A percentile compares a stretch with the other conserved stretches of the same genome.
These are phyloP conservation scores for Drosophila lowei DNA, from an alignment of 1,140 invertebrate species.

Conservation along the genomic window DNA sequence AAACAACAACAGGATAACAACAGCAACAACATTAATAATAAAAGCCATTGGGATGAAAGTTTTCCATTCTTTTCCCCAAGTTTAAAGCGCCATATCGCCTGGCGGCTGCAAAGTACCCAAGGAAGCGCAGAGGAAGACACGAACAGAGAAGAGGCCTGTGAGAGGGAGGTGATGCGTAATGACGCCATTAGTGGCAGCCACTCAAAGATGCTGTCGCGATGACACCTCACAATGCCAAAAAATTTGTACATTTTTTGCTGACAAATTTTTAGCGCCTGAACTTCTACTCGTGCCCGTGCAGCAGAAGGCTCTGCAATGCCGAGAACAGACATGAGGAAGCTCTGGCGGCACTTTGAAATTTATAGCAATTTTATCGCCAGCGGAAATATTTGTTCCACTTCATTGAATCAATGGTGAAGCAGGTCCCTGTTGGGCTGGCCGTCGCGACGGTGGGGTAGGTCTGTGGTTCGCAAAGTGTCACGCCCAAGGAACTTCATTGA, in stretches of 20 bases:
- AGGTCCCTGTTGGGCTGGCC: slow-evolving; percentile 15
- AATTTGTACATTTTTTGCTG: slow-evolving; percentile 28
- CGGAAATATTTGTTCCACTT: slow-evolving; percentile 78
- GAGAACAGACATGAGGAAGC: slow-evolving; percentile 30
- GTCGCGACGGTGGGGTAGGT: neutral
- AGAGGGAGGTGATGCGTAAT: slow-evolving; percentile 59
- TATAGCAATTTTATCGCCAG: slow-evolving; percentile 75
- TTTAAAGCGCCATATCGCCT: slow-evolving; percentile 57
- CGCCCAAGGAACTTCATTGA: slow-evolving; percentile 72
- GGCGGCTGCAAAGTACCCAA: neutral
- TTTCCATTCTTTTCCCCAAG: slow-evolving; percentile 52
- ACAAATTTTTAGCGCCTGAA: slow-evolving; percentile 45
- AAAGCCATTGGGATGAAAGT: slow-evolving; percentile 69
- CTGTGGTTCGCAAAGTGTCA: slow-evolving; percentile 54
- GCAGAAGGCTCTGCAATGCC: slow-evolving; percentile 28
- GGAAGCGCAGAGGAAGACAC: slow-evolving; percentile 8
- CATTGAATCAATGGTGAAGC: slow-evolving; percentile 50
- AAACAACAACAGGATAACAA: slow-evolving; percentile 42
- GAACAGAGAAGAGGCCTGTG: neutral
- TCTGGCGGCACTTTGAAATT: slow-evolving; percentile 67
- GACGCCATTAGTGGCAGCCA: slow-evolving; percentile 77
- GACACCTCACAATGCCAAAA: slow-evolving; percentile 49
- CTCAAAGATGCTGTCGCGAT: slow-evolving; percentile 54
- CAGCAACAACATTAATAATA: slow-evolving; percentile 55
- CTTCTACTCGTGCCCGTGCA: slow-evolving; percentile 27